Percentiles rank a stretch among this genome's conserved stretches.
Evolutionary conservation across 2,113 vertebrate genomes (phyloP).

Genomic region (Cryptotis parvus): DNA sequence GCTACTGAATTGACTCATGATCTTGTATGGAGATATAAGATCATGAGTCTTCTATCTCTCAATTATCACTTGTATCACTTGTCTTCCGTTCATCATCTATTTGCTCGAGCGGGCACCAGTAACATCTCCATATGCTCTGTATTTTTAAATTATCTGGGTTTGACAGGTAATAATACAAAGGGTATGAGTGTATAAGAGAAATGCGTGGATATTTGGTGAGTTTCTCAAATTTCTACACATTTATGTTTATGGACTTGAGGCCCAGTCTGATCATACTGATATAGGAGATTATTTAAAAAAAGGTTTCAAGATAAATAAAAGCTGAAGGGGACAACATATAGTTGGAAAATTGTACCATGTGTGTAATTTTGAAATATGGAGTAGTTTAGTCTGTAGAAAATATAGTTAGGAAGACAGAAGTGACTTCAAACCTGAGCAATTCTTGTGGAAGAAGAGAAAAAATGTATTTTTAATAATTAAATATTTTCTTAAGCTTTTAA

Average conservation of each 20-base stretch:
- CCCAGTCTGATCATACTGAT: not conserved
- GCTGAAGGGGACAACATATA: not conserved
- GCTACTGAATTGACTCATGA: not conserved
- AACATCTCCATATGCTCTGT: too few species aligned
- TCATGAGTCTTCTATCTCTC: too few species aligned
- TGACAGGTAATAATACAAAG: not conserved
- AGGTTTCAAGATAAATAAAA: not conserved
- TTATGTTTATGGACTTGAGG: not conserved
- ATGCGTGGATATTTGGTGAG: not conserved
- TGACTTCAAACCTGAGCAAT: not conserved
- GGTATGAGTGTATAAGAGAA: not conserved
- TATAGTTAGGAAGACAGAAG: not conserved
- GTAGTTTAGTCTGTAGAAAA: conserved; percentile 28
- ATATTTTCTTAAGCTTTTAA: not conserved
- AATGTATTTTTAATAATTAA: not conserved
- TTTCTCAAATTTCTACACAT: conserved; percentile 12
- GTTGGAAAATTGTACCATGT: not conserved
- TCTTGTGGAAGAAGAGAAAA: not conserved
- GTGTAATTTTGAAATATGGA: not conserved
- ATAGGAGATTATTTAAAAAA: not conserved
- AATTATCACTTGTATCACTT: too few species aligned
- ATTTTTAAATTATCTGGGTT: not conserved
- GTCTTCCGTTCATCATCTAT: too few species aligned
- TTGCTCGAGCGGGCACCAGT: too few species aligned
- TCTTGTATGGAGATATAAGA: not conserved